Evolutionary conservation across 2,888 invertebrate genomes (phyloP), one percentile per base, ranked within the genome.

Genomic region (Torymus tubicola): DNA sequence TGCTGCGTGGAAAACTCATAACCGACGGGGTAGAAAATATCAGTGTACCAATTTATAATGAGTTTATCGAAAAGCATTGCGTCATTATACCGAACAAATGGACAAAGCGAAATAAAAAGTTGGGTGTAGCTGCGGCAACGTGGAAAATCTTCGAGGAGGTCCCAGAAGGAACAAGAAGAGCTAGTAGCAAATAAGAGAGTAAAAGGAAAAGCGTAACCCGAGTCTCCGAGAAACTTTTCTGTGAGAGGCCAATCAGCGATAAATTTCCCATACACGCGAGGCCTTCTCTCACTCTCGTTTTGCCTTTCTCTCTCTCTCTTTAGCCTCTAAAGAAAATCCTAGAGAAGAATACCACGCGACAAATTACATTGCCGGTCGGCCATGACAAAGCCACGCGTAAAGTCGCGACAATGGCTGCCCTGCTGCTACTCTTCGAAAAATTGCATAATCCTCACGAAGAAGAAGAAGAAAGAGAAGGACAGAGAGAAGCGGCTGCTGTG

Each of bases 211-310:
- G 18, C 42, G 42, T 8, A 42, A 42, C 42, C 42, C 42, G 42
- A 42, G 42, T 42, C 8, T 42, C 42, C 42, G 42, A 58, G 24
- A 78, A 78, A 63, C 67, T 72, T 68, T 72, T 55, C 58, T 42
- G 58, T 10, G 53, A 11, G 2, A 68, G 78, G 58, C 67, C 67
- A 73, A 78, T 78, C 72, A 73, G 21, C 61, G 72, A 72, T 78
- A 72, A 72, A 78, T 78, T 68, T 73, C 61, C n/a, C 58, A 55
- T 5, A 53, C 52, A 24, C 16, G 14, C 42, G 58, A 58, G 42
- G 12, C 14, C 42, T 42, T 42, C 10, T 42, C 42, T 42, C 42
- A 42, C 42, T 42, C 8, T 42, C 42, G 42, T 42, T 42, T 42
- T 42, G 42, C 5, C 42, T 42, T 8, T 8, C 42, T 42, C 42